phyloP scores from a whole-genome alignment of 2,113 vertebrate genomes.

The Nycticryphes semicollaris region DNA sequence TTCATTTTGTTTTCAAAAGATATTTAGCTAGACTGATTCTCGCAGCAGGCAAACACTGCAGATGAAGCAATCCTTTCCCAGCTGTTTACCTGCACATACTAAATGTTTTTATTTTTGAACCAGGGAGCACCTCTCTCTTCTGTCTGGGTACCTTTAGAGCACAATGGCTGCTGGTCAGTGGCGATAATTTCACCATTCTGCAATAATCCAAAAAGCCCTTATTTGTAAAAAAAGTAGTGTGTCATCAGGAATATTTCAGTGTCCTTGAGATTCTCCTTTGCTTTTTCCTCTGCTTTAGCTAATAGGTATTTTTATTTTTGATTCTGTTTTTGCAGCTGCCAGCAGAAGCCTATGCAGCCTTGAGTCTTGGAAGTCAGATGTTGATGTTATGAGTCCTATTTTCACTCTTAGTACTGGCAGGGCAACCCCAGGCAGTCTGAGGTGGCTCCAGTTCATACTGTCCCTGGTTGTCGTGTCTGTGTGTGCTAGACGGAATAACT shows the following conservation, averaged over 20 bases:
- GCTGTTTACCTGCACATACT: background rate
- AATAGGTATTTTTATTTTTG: background rate
- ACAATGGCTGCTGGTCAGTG: background rate
- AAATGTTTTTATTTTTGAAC: background rate
- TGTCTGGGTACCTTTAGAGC: background rate
- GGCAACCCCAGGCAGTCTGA: background rate
- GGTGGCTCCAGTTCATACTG: background rate
- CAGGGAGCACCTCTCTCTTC: background rate
- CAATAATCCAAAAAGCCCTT: background rate
- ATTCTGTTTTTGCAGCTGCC: background rate
- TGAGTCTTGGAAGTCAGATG: conserved; percentile 20
- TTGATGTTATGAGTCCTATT: conserved; percentile 18
- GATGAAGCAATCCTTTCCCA: background rate
- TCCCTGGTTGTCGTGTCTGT: background rate
- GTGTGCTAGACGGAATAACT: background rate
- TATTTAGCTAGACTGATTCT: background rate
- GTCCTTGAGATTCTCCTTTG: conserved; percentile 17
- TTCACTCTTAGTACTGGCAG: conserved; percentile 22
- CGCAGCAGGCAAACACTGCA: background rate
- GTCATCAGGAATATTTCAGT: background rate
- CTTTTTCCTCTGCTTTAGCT: background rate
- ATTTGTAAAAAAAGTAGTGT: background rate
- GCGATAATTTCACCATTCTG: background rate
- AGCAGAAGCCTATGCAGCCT: background rate
- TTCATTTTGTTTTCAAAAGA: background rate